Conservation (phyloP, 2,797 vertebrate species). For the Sebastes nivosus region DNA sequence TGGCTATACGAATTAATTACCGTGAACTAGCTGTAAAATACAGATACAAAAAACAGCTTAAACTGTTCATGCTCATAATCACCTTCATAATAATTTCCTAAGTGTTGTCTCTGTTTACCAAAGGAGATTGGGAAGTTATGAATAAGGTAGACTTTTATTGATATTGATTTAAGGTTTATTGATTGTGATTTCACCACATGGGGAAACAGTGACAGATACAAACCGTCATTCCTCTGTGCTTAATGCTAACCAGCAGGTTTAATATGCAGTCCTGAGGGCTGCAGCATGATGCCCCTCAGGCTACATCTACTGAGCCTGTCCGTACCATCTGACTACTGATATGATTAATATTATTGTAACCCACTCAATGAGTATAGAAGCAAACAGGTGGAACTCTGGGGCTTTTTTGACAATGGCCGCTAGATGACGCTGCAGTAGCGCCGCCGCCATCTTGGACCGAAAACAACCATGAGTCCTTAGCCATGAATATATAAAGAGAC, state of each 20-base stretch:
- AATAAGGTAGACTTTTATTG: conserved; percentile 7
- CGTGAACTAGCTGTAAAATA: conserved; percentile 56
- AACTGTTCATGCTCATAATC: conserved; percentile 50
- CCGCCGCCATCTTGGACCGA: too few species aligned
- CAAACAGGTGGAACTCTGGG: too few species aligned
- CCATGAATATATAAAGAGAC: too few species aligned
- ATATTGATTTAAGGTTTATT: neutral
- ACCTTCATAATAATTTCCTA: conserved; percentile 35
- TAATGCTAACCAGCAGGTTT: conserved; percentile 31
- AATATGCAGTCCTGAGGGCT: conserved; percentile 35
- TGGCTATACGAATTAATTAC: conserved; percentile 67
- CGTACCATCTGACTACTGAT: conserved; percentile 33
- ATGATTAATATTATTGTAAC: conserved; percentile 21
- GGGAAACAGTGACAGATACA: neutral
- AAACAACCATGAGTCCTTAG: too few species aligned
- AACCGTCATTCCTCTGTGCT: neutral
- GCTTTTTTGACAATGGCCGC: too few species aligned
- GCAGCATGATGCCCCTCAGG: conserved; percentile 32
- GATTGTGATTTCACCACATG: neutral
- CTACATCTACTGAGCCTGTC: conserved; percentile 36
- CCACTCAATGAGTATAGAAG: too few species aligned
- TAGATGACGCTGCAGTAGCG: too few species aligned
- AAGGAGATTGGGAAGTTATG: neutral
- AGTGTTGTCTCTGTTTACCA: conserved; percentile 12
- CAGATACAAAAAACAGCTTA: conserved; percentile 60